phyloP scores from a whole-genome alignment of 2,113 vertebrate species.

The Brienomyrus brachyistius region DNA sequence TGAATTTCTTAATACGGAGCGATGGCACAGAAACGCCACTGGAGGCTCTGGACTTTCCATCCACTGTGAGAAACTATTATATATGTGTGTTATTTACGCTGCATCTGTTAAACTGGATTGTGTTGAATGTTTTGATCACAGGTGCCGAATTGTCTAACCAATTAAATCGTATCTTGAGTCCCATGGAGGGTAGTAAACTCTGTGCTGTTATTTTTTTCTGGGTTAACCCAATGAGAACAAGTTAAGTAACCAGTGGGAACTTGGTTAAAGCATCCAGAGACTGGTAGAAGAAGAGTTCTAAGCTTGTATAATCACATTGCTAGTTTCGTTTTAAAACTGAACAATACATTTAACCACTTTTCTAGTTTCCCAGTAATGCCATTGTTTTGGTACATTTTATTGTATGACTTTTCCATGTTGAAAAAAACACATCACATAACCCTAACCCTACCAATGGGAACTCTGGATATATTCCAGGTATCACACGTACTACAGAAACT shows the following conservation, averaged over 20 bases:
- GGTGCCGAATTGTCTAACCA: not conserved
- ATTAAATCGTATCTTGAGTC: not conserved
- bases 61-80: not conserved
- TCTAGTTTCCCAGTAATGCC: not conserved
- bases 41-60: not conserved
- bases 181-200: not conserved
- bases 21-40: not conserved
- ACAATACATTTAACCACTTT: not conserved
- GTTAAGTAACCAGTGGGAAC: not conserved
- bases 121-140: not conserved
- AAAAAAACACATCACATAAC: not conserved
- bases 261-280: not conserved
- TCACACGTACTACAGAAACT: not conserved
- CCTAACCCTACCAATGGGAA: not conserved
- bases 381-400: not conserved
- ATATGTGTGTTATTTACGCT: not conserved
- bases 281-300: not conserved
- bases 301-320: not conserved
- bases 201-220: not conserved
- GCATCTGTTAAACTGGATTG: not conserved
- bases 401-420: not conserved
- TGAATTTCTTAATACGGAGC: not conserved
- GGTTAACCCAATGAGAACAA: not conserved
- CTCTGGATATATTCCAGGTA: not conserved
- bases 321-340: not conserved